These are phyloP conservation scores for Dascyllus trimaculatus DNA, from an alignment of 2,113 vertebrate genomes.

Conservation along the genomic window DNA sequence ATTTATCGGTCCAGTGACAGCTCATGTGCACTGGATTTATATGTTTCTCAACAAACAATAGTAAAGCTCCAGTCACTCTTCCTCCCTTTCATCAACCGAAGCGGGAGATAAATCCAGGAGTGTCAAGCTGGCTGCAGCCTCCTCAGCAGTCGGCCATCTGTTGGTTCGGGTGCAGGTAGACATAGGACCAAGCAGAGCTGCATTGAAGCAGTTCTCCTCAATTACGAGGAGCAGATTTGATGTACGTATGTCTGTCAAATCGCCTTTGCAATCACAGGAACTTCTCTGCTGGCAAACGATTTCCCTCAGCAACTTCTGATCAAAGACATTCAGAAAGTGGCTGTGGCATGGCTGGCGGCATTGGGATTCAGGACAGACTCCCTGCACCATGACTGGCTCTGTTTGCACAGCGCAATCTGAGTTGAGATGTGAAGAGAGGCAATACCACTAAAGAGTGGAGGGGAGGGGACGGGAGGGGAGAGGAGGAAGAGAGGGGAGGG, in stretches of 20 bases:
- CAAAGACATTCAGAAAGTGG: slow-evolving; percentile 71
- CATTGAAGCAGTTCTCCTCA: slow-evolving; percentile 45
- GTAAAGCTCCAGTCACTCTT: slow-evolving; percentile 64
- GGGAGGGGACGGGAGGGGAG: slow-evolving; percentile 43
- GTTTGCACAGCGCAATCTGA: slow-evolving; percentile 68
- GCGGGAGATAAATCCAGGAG: slow-evolving; percentile 57
- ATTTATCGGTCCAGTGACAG: slow-evolving; percentile 74
- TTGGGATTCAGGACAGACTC: slow-evolving; percentile 76
- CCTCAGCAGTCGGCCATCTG: slow-evolving; percentile 57
- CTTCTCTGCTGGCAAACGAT: slow-evolving; percentile 54
- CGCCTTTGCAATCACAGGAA: slow-evolving; percentile 56
- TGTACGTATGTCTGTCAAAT: slow-evolving; percentile 69
- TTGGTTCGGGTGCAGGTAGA: slow-evolving; percentile 22
- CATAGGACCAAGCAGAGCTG: slow-evolving; percentile 13
- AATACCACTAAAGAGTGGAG: slow-evolving; percentile 59
- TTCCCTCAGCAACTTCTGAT: slow-evolving; percentile 70
- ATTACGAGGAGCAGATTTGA: slow-evolving; percentile 64
- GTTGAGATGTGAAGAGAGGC: slow-evolving; percentile 70
- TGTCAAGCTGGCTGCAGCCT: slow-evolving; percentile 35
- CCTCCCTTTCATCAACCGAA: slow-evolving; percentile 66
- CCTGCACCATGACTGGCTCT: slow-evolving; percentile 63
- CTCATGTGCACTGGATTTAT: slow-evolving; percentile 68
- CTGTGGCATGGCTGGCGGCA: slow-evolving; percentile 57
- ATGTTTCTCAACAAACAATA: slow-evolving; percentile 76
- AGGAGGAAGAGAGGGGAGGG: slow-evolving; percentile 55